A percentile compares a stretch with the other conserved stretches of the same genome.
phyloP scores from a whole-genome alignment of 53 echinoderm and acorn worm genomes.

The Zoroaster sp. region DNA sequence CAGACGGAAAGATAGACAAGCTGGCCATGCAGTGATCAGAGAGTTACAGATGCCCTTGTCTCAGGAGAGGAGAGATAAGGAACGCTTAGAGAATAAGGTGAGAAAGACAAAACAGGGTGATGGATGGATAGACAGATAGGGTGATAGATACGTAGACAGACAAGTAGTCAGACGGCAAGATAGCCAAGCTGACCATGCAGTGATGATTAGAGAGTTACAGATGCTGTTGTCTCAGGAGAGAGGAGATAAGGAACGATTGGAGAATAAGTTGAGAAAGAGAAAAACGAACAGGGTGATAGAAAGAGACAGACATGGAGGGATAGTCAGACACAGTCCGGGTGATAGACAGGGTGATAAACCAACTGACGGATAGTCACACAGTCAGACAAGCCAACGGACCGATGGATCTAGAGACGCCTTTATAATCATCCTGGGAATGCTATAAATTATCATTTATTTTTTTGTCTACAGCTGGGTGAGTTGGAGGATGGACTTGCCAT shows the following conservation, averaged over 20 bases:
- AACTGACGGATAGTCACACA: neutral
- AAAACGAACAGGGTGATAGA: neutral
- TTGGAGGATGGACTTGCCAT: conserved; percentile 72
- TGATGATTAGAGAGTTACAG: conserved; percentile 81
- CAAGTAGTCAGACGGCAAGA: neutral
- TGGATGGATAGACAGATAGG: neutral
- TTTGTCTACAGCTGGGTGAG: conserved; percentile 66
- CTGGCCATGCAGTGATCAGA: conserved; percentile 82
- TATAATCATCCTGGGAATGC: too few relatives aligned
- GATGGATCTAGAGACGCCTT: neutral
- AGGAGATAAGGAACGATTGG: conserved; percentile 76
- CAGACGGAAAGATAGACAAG: conserved; percentile 83
- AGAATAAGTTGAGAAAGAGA: conserved; percentile 64
- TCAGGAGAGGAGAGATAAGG: conserved; percentile 77
- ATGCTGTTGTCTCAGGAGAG: conserved; percentile 74
- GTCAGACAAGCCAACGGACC: neutral
- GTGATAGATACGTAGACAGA: neutral
- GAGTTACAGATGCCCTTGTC: conserved; percentile 85
- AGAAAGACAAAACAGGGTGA: too few relatives aligned
- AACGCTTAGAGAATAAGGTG: conserved; percentile 84
- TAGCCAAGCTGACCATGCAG: conserved; percentile 56
- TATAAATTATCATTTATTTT: too few relatives aligned
- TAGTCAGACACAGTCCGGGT: too few relatives aligned
- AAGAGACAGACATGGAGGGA: neutral
- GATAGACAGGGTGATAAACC: too few relatives aligned